phyloP scores from a whole-genome alignment of 2,113 vertebrate genomes.

The Melanotaenia duboulayi region DNA sequence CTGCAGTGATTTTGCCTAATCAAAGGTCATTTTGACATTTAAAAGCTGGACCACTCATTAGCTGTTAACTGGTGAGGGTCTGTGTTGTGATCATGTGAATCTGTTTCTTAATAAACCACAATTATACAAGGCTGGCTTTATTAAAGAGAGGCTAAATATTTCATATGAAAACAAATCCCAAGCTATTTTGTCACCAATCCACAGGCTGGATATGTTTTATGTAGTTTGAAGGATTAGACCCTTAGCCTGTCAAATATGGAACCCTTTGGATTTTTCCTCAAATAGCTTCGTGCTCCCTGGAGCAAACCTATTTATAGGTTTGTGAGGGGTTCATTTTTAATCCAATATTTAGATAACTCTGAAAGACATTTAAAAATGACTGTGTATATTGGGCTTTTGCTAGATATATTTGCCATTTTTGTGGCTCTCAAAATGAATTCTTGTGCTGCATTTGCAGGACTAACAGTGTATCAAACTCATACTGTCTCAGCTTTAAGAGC shows the following conservation, averaged over 20 bases:
- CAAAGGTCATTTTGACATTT: conserved; percentile 29
- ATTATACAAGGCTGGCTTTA: neutral
- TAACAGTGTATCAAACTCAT: neutral
- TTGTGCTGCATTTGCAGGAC: neutral
- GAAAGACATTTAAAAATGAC: conserved; percentile 4
- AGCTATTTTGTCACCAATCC: conserved; percentile 16
- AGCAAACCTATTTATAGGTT: conserved; percentile 31
- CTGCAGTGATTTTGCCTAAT: conserved; percentile 33
- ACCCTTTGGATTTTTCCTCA: conserved; percentile 17
- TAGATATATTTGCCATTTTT: neutral
- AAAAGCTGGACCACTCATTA: conserved; percentile 5
- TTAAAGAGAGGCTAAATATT: conserved; percentile 27
- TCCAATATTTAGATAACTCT: conserved; percentile 5
- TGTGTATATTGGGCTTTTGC: neutral
- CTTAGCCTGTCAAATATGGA: conserved; percentile 21
- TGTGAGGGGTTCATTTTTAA: conserved; percentile 28
- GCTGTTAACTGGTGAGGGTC: neutral
- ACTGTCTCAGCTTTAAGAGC: neutral
- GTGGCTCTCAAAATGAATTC: no score
- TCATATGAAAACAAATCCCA: conserved; percentile 25
- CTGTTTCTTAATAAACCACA: neutral
- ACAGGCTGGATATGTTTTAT: conserved; percentile 7
- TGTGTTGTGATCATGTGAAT: conserved; percentile 7
- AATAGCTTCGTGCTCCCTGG: conserved; percentile 23
- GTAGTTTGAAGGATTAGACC: conserved; percentile 13